A percentile compares a stretch with the other conserved stretches of the same genome.
phyloP scores from a whole-genome alignment of 2,797 vertebrate species.

The Octomys mimax region DNA sequence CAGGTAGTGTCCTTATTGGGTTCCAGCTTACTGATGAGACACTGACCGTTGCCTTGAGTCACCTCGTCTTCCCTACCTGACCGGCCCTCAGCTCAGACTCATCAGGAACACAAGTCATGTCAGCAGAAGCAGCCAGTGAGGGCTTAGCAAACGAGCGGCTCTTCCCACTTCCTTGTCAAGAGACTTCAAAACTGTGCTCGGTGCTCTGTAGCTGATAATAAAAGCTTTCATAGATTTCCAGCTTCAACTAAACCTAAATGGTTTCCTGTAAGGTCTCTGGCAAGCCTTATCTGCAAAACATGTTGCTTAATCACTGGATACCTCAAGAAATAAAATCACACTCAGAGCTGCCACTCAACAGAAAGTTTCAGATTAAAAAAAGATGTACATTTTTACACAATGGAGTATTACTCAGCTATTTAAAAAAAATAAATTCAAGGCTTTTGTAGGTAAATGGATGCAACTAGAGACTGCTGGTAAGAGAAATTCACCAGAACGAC shows the following conservation, averaged over 20 bases:
- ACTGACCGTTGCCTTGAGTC: neutral
- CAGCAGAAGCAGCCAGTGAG: neutral
- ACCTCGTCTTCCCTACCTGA: no score
- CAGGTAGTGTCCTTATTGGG: neutral
- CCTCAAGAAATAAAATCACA: neutral
- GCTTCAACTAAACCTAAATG: constrained; percentile 3
- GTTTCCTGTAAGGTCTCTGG: neutral
- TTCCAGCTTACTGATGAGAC: neutral
- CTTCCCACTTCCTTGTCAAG: neutral
- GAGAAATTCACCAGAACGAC: no score
- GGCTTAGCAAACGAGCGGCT: neutral
- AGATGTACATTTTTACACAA: no score
- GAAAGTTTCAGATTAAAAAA: neutral
- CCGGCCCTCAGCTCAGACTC: no score
- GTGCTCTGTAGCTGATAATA: neutral
- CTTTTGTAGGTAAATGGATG: no score
- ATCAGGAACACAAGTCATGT: neutral
- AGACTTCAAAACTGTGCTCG: neutral
- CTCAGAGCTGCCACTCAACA: neutral
- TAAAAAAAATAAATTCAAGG: no score
- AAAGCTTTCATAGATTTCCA: constrained; percentile 1
- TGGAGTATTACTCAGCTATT: no score
- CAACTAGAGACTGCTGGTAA: no score
- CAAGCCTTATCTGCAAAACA: constrained; percentile 43
- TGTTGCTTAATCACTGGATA: constrained; percentile 10